Conservation (phyloP, 2,113 vertebrate species). For the Plotosus lineatus region DNA sequence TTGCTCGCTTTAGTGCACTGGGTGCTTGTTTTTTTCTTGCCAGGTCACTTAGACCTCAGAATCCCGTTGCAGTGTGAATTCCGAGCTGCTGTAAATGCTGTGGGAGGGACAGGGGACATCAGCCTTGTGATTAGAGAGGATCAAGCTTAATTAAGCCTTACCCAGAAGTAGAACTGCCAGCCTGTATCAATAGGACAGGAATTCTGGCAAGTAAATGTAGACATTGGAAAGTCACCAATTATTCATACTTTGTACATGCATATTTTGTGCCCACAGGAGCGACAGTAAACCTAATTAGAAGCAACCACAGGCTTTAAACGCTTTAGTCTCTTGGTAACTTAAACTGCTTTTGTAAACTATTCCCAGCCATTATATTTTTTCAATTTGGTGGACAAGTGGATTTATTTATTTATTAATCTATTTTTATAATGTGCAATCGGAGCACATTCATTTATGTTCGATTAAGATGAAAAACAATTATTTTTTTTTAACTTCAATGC, state of each 20-base stretch:
- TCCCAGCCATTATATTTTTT: background rate
- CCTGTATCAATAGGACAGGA: slow-evolving; percentile 25
- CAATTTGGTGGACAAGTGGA: background rate
- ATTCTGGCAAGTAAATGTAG: slow-evolving; percentile 19
- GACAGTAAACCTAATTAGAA: slow-evolving; percentile 21
- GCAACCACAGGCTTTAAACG: slow-evolving; percentile 9
- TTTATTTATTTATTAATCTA: no score
- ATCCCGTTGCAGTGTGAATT: background rate
- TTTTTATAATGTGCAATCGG: background rate
- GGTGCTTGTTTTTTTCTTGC: background rate
- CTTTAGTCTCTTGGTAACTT: slow-evolving; percentile 9
- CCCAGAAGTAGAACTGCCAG: slow-evolving; percentile 15
- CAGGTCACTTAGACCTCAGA: background rate
- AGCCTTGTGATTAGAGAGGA: slow-evolving; percentile 6
- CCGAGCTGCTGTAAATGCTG: slow-evolving; percentile 3
- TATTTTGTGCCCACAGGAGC: slow-evolving; percentile 20
- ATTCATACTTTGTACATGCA: slow-evolving; percentile 26
- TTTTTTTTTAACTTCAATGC: background rate
- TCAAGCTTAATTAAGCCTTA: slow-evolving; percentile 23
- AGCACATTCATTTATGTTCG: background rate
- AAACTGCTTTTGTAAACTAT: slow-evolving; percentile 11
- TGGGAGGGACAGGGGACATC: slow-evolving; percentile 7
- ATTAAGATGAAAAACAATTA: background rate
- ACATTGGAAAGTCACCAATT: slow-evolving; percentile 30
- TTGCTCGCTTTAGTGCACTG: background rate